These are phyloP conservation scores for Megamerina dolium DNA, from an alignment of 2,888 invertebrate genomes.

Conservation along the genomic window DNA sequence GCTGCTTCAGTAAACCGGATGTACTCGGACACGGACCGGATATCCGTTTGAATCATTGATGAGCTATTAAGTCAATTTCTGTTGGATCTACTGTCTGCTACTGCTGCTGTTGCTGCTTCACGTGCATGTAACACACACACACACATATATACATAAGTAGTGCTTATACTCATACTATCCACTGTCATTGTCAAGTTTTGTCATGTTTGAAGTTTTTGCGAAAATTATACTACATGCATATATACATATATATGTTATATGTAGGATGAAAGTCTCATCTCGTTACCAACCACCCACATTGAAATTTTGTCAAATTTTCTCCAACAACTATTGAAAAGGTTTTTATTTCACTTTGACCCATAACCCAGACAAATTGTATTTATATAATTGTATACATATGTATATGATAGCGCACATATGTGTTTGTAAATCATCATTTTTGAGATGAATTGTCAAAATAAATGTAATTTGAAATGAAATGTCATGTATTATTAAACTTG, in stretches of 20 bases:
- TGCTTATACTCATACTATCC: not conserved
- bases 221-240: slow-evolving; percentile 17
- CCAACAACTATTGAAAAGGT: slow-evolving; percentile 10
- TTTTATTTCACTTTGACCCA: not conserved
- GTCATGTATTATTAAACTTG: no score
- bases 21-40: slow-evolving; percentile 47
- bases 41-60: slow-evolving; percentile 50
- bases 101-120: slow-evolving; percentile 1
- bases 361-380: not conserved
- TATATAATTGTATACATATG: no score
- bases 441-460: no score
- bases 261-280: no score
- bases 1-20: slow-evolving; percentile 44
- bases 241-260: no score
- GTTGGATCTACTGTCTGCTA: slow-evolving; percentile 20
- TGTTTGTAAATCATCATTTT: no score
- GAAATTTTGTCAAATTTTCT: slow-evolving; percentile 16
- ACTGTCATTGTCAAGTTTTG: slow-evolving; percentile 11
- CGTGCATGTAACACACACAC: not conserved
- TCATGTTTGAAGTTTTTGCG: slow-evolving; percentile 11
- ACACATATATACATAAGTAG: not conserved
- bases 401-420: no score
- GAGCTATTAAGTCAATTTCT: slow-evolving; percentile 49
- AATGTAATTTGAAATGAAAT: no score
- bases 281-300: slow-evolving; percentile 20